phyloP scores from a whole-genome alignment of 2,888 invertebrate genomes.

The Andrena bucephala region DNA sequence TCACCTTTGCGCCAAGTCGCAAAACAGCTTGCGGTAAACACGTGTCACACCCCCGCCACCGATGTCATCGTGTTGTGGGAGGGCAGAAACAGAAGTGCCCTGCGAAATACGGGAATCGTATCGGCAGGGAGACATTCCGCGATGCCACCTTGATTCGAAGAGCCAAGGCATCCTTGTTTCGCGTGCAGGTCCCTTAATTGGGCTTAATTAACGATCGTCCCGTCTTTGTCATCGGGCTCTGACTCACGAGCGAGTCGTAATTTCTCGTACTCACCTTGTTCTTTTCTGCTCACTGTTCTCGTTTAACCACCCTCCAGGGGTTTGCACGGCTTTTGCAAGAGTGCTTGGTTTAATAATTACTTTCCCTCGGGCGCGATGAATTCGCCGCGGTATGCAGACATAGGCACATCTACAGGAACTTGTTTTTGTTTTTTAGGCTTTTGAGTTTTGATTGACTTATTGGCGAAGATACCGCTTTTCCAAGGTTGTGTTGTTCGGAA shows the following conservation, averaged over 20 bases:
- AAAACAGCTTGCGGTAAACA: background rate
- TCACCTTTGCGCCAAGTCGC: conserved; percentile 49
- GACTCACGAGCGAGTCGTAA: conserved; percentile 67
- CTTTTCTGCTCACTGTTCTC: conserved; percentile 23
- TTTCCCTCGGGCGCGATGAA: background rate
- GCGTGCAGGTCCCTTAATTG: conserved; percentile 78
- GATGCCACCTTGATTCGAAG: conserved; percentile 60
- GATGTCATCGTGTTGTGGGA: too few relatives aligned
- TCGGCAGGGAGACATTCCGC: conserved; percentile 44
- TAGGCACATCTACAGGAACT: too few relatives aligned
- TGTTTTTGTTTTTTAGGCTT: too few relatives aligned
- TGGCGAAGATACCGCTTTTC: too few relatives aligned
- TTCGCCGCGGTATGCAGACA: too few relatives aligned
- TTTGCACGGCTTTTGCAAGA: background rate
- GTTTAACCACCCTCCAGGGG: background rate
- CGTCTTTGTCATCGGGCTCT: conserved; percentile 69
- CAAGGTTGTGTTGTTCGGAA: too few relatives aligned
- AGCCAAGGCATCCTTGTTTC: conserved; percentile 66
- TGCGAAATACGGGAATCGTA: background rate
- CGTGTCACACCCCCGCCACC: background rate
- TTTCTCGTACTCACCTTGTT: conserved; percentile 38
- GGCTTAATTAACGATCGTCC: conserved; percentile 78
- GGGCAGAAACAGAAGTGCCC: background rate
- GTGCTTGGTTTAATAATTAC: background rate
- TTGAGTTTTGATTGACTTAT: too few relatives aligned